These are phyloP conservation scores for Chrysaora quinquecirrha DNA, from an alignment of 30 jellyfish, hydroid and myxozoan species.

Conservation along the genomic window DNA sequence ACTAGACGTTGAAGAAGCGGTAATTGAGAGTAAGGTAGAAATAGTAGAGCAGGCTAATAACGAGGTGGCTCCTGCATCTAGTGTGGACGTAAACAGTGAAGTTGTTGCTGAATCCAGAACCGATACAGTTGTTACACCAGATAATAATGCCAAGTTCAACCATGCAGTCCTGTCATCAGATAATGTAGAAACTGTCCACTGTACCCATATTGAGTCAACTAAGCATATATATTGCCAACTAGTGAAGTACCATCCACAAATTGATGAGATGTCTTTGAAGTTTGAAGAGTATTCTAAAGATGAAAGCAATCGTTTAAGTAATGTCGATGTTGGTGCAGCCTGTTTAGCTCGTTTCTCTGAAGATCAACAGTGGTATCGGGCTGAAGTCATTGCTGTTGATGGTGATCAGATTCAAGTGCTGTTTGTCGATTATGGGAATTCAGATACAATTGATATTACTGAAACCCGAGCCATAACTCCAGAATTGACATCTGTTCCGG, in stretches of 20 bases:
- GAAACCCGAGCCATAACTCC: constrained; percentile 28
- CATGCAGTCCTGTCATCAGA: too few species aligned
- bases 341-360: constrained; percentile 54
- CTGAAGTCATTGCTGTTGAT: constrained; percentile 4
- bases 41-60: too few species aligned
- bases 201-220: constrained; percentile 26
- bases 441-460: constrained; percentile 16
- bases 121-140: not conserved
- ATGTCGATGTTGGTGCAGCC: constrained; percentile 7
- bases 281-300: not conserved
- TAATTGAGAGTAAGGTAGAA: too few species aligned
- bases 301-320: not conserved
- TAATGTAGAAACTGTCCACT: constrained; percentile 7
- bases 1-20: constrained; percentile 2
- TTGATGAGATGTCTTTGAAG: not conserved
- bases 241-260: not conserved
- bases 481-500: constrained; percentile 57
- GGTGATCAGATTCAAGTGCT: constrained; percentile 46
- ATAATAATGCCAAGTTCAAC: too few species aligned
- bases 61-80: too few species aligned
- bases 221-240: constrained; percentile 22
- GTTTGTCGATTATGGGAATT: constrained; percentile 76
- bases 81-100: constrained; percentile 6
- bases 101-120: constrained; percentile 2
- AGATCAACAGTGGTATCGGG: constrained; percentile 82